phyloP scores from a whole-genome alignment of 2,113 vertebrate species.

The Pangasianodon gigas region DNA sequence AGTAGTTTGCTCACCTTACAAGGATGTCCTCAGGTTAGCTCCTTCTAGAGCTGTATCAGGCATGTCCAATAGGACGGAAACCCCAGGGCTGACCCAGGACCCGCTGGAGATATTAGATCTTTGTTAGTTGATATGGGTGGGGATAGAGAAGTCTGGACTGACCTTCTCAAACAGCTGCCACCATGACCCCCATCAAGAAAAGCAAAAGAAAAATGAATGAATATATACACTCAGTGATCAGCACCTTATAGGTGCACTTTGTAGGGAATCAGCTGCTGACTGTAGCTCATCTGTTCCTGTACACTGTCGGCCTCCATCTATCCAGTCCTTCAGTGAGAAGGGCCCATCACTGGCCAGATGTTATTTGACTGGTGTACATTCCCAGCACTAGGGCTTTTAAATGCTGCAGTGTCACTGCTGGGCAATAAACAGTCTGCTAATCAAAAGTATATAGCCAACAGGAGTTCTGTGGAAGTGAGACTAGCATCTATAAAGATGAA shows the following conservation, averaged over 20 bases:
- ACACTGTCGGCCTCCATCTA: background rate
- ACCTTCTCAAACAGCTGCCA: background rate
- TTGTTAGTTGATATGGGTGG: background rate
- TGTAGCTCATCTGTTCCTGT: background rate
- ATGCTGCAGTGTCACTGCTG: background rate
- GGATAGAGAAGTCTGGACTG: background rate
- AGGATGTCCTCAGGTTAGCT: background rate
- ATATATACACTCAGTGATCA: background rate
- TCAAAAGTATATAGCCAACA: background rate
- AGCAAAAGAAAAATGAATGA: background rate
- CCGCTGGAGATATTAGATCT: background rate
- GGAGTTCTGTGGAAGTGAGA: background rate
- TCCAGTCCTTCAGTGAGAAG: background rate
- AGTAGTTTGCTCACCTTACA: background rate
- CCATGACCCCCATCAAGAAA: background rate
- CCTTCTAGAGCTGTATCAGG: background rate
- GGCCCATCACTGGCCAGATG: background rate
- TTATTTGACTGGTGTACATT: background rate
- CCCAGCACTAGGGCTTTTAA: background rate
- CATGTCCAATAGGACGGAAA: background rate
- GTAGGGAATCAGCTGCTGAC: background rate
- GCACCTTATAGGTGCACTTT: background rate
- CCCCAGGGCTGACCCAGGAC: background rate
- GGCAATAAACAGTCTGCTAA: background rate
- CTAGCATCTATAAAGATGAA: background rate